Evolutionary conservation across 1,140 invertebrate genomes (phyloP).

Genomic region (Phenacoccus solenopsis): DNA sequence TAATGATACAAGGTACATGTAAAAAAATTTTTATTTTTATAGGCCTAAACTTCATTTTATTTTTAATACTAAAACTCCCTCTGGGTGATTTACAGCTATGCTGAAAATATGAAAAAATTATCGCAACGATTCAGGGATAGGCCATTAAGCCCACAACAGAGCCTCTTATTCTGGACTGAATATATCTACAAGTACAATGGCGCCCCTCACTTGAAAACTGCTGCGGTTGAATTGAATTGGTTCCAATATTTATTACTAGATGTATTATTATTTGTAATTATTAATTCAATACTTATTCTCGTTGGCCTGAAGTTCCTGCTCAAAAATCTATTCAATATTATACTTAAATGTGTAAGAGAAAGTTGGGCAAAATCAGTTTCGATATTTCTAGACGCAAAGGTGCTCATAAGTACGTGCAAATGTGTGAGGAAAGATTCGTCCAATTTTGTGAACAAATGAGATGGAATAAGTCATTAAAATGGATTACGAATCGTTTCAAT

Average conservation of each 20-base stretch:
- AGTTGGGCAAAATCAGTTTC: no score
- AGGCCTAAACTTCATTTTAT: background rate
- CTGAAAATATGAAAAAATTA: slow-evolving; percentile 29
- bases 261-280: slow-evolving; percentile 7
- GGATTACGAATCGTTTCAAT: no score
- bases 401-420: no score
- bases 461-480: no score
- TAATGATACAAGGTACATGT: slow-evolving; percentile 18
- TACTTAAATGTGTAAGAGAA: no score
- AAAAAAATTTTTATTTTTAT: background rate
- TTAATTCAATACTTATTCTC: no score
- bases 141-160: slow-evolving; percentile 33
- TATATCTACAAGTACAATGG: slow-evolving; percentile 32
- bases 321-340: no score
- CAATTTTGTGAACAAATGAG: no score
- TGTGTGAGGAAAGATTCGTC: no score
- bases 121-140: slow-evolving; percentile 33
- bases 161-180: slow-evolving; percentile 41
- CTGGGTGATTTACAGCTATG: slow-evolving; percentile 35
- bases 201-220: slow-evolving; percentile 26
- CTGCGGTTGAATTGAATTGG: slow-evolving; percentile 30
- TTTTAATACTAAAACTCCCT: no score
- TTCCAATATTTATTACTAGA: slow-evolving; percentile 29
- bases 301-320: no score
- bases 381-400: no score